A percentile compares a stretch with the other conserved stretches of the same genome.
Conservation (phyloP, 1,140 invertebrate species). For the Aphaenogaster floridana region DNA sequence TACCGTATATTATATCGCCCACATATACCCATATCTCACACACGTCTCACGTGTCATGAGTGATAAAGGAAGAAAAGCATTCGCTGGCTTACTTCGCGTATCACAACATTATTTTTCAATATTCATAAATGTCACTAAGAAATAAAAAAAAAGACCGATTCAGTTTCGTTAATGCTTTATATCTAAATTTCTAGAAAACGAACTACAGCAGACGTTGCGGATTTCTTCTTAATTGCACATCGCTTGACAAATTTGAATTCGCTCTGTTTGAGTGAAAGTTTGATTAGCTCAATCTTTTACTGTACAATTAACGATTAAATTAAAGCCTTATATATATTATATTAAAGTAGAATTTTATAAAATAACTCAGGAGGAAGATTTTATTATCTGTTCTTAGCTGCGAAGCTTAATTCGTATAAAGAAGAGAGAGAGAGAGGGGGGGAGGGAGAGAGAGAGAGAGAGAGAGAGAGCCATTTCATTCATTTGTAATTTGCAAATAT, state of each 20-base stretch:
- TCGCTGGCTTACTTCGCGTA: not conserved
- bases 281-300: not conserved
- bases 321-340: not conserved
- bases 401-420: not conserved
- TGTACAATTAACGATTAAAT: constrained; percentile 31
- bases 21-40: not conserved
- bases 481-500: constrained; percentile 15
- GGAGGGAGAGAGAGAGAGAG: not conserved
- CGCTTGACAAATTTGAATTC: constrained; percentile 5
- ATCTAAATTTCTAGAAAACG: constrained; percentile 10
- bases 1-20: constrained; percentile 58
- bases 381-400: not conserved
- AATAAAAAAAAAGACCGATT: not conserved
- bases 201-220: not conserved
- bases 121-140: not conserved
- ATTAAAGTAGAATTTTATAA: constrained; percentile 35
- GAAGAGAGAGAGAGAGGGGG: not conserved
- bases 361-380: constrained; percentile 1
- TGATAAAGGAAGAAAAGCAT: constrained; percentile 49
- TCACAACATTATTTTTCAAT: not conserved
- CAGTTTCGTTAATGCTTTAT: not conserved
- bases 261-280: not conserved
- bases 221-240: constrained; percentile 1
- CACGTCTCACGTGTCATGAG: constrained; percentile 25
- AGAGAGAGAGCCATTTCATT: not conserved